phyloP scores from a whole-genome alignment of 2,797 vertebrate species.

The Melanotaenia maccullochi region DNA sequence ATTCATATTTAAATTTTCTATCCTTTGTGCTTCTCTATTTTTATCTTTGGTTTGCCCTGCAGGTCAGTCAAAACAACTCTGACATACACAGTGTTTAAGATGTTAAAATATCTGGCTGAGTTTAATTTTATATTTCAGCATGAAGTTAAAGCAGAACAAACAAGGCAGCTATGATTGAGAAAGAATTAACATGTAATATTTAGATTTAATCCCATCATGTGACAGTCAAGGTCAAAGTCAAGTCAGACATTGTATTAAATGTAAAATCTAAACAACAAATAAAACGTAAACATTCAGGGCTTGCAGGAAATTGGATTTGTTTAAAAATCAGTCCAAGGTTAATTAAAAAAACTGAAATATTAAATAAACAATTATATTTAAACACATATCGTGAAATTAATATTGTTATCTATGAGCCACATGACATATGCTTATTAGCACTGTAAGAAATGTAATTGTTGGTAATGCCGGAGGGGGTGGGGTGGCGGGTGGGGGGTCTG shows the following conservation, averaged over 20 bases:
- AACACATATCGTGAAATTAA: not conserved
- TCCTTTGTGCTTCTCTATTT: no score
- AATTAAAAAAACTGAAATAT: slow-evolving; percentile 3
- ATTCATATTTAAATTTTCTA: no score
- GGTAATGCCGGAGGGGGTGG: not conserved
- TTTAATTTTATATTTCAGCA: not conserved
- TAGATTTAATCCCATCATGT: no score
- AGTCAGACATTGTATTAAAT: not conserved
- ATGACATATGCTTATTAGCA: not conserved
- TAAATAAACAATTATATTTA: not conserved
- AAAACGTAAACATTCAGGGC: not conserved
- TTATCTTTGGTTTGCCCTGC: not conserved
- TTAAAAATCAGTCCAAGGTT: slow-evolving; percentile 1
- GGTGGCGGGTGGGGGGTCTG: not conserved
- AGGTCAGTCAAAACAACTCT: not conserved
- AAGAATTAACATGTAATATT: not conserved
- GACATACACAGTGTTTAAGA: not conserved
- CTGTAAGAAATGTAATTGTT: slow-evolving; percentile 1
- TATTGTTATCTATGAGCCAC: not conserved
- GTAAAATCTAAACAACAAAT: not conserved
- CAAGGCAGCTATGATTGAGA: not conserved
- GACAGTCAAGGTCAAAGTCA: no score
- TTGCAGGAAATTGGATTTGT: not conserved
- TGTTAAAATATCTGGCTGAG: not conserved
- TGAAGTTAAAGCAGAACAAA: not conserved